Conservation (phyloP, 1,140 invertebrate genomes). For the Aleiodes sp. region DNA sequence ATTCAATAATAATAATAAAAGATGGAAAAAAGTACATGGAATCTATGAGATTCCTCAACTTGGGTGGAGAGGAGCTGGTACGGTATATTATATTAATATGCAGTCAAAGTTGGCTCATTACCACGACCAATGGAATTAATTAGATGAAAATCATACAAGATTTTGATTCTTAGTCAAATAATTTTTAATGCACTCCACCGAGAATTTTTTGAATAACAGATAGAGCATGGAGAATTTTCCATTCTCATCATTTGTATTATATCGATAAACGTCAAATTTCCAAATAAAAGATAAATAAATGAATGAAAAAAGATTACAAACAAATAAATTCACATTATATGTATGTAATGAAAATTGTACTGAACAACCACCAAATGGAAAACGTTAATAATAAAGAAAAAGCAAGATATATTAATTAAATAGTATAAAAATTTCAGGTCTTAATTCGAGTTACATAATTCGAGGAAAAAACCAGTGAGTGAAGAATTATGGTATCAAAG, state of each 20-base stretch:
- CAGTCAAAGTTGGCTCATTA: constrained; percentile 58
- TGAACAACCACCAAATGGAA: constrained; percentile 50
- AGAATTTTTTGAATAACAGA: constrained; percentile 28
- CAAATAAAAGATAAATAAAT: constrained; percentile 27
- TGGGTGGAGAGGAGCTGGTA: constrained; percentile 57
- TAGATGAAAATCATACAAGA: constrained; percentile 52
- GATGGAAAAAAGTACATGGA: constrained; percentile 27
- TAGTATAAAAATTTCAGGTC: neutral
- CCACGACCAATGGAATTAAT: constrained; percentile 62
- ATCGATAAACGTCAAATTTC: constrained; percentile 47
- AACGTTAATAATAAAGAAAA: constrained; percentile 65
- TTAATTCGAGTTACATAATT: no score
- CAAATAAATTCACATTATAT: constrained; percentile 59
- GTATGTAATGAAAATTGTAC: constrained; percentile 67
- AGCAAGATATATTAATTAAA: constrained; percentile 2
- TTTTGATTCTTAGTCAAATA: constrained; percentile 55
- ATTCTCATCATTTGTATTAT: constrained; percentile 66
- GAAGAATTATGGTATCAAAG: no score
- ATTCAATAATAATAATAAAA: constrained; percentile 63
- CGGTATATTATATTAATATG: constrained; percentile 68
- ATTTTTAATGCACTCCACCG: constrained; percentile 63
- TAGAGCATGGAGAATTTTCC: constrained; percentile 53
- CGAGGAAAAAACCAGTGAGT: no score
- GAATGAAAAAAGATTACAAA: constrained; percentile 49
- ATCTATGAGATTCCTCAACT: constrained; percentile 37